A percentile compares a stretch with the other conserved stretches of the same genome.
These are phyloP conservation scores for Cybosia mesomella DNA, from an alignment of 2,888 invertebrate species.

Conservation along the genomic window DNA sequence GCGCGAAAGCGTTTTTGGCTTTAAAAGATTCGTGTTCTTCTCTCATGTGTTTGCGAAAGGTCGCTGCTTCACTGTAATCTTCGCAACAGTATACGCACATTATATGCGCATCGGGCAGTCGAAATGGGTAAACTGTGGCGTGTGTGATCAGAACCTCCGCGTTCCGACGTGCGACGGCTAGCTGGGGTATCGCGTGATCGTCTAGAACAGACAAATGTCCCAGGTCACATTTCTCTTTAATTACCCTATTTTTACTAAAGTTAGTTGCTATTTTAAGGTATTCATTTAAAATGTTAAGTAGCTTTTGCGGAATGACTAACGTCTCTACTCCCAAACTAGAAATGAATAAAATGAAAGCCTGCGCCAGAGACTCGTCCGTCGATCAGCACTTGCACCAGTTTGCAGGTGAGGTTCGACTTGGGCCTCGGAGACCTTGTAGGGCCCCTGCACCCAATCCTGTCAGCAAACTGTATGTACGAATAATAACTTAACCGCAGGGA, in stretches of 20 bases:
- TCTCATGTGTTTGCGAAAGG: constrained; percentile 67
- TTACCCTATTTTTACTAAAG: background rate
- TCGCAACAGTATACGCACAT: constrained; percentile 75
- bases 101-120: constrained; percentile 67
- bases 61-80: constrained; percentile 53
- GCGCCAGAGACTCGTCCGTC: background rate
- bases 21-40: constrained; percentile 65
- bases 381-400: too few species aligned
- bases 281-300: too few species aligned
- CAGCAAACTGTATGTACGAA: background rate
- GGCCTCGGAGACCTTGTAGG: background rate
- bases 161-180: constrained; percentile 70
- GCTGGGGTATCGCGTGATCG: constrained; percentile 56
- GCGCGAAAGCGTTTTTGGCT: constrained; percentile 67
- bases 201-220: constrained; percentile 78
- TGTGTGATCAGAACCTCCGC: constrained; percentile 70
- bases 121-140: constrained; percentile 75
- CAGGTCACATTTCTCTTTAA: constrained; percentile 44
- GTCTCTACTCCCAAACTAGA: too few species aligned
- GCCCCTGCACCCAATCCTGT: too few species aligned
- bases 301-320: too few species aligned
- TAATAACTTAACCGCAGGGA: background rate
- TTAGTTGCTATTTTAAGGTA: background rate
- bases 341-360: background rate
- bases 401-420: background rate